These are phyloP conservation scores for Zalophus californianus DNA, from an alignment of 2,797 vertebrate species.

Conservation along the genomic window DNA sequence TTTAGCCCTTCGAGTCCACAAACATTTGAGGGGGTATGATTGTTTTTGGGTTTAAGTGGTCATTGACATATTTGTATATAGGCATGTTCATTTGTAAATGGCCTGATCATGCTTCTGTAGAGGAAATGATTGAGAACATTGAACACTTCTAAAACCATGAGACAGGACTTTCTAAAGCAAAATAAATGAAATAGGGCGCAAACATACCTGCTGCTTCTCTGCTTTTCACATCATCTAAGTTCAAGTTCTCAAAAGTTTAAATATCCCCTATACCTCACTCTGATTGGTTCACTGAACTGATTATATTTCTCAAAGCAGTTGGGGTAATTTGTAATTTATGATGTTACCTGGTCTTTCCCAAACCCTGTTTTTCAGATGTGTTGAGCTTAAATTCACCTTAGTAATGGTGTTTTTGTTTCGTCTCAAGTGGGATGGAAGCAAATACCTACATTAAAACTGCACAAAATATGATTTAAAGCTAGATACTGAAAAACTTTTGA, in stretches of 20 bases:
- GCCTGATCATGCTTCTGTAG: not conserved
- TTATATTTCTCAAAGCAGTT: not conserved
- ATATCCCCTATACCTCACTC: not conserved
- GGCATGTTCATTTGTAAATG: not conserved
- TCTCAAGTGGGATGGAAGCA: not conserved
- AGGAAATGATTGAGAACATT: conserved; percentile 35
- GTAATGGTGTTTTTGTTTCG: not conserved
- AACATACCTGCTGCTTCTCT: not conserved
- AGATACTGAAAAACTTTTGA: not conserved
- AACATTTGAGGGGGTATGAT: not conserved
- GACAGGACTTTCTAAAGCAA: not conserved
- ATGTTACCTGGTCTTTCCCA: not conserved
- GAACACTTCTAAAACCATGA: not conserved
- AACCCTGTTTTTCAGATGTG: not conserved
- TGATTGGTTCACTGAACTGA: not conserved
- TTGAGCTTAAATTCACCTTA: not conserved
- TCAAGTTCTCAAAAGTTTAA: not conserved
- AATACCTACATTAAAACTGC: not conserved
- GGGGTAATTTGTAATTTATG: not conserved
- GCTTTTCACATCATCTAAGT: not conserved
- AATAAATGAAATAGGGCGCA: not conserved
- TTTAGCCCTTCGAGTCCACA: not conserved
- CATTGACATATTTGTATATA: not conserved
- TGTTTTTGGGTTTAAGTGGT: not conserved
- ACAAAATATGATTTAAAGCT: conserved; percentile 17